Base-by-base conservation (phyloP, 1,140 invertebrate species). In the Chionoecetes opilio region DNA sequence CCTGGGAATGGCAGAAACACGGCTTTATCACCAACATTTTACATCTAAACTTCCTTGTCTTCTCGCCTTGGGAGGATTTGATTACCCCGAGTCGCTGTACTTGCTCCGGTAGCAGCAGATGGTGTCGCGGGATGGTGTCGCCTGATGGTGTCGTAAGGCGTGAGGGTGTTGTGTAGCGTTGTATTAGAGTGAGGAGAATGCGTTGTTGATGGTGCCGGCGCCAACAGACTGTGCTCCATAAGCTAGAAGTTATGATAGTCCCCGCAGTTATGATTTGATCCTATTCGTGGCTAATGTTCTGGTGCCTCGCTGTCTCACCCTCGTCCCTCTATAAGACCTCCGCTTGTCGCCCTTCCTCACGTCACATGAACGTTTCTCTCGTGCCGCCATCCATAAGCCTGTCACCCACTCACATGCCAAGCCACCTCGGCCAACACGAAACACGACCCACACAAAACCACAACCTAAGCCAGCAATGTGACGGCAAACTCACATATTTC, bases 1-100 rank as follows among this genome's bases (percentile, higher is more conserved):
- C 63, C 63, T n/a, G 63, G 63, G 63, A 75, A 75, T 75, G 63
- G 63, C 63, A n/a, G 63, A 2, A 75, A 75, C 63, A 75, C 63
- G 63, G 63, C 63, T 75, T 75, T 75, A 75, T 75, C 63, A 75
- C 63, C 63, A 75, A 75, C 63, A 75, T 75, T 75, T 75, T 75
- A 75, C 63, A 75, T 75, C 63, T 75, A 75, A 75, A 75, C 63
- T 75, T 75, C 63, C 63, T 75, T 75, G 63, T 75, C 63, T 75
- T 75, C 63, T 26, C 63, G 63, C 63, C 63, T 75, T 75, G 63
- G 63, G 26, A 75, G 63, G 63, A 75, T 75, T 75, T 75, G 63
- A 75, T 75, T 75, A 75, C 63, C 63, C 21, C 6, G 63, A 75
- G 63, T 75, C 63, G 63, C n/a, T 75, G 63, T 75, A 75, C 63